Conservation (phyloP, 2,797 vertebrate species). For the Enteromius argenteus region DNA sequence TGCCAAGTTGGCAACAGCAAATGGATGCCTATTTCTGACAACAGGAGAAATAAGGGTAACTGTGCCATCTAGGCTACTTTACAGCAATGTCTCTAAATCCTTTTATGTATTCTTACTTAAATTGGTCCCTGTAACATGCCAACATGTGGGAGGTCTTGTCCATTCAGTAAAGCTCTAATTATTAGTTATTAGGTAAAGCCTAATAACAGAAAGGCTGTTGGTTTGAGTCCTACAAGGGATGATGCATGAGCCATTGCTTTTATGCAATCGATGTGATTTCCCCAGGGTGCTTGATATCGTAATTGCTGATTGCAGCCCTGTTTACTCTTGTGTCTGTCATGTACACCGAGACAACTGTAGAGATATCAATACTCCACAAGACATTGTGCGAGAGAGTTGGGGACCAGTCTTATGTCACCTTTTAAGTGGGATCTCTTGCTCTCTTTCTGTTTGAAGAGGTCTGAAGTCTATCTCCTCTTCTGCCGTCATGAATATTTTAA, state of each 20-base stretch:
- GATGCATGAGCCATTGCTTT: not conserved
- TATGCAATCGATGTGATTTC: not conserved
- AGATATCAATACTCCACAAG: not conserved
- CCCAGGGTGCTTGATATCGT: not conserved
- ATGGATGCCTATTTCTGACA: not conserved
- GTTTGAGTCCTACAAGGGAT: not conserved
- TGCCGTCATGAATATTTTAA: conserved; percentile 27
- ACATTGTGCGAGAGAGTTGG: not conserved
- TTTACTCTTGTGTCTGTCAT: not conserved
- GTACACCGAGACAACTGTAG: not conserved
- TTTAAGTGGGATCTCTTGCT: conserved; percentile 9
- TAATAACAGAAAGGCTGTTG: not conserved
- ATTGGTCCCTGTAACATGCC: not conserved
- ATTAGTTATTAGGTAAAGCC: not conserved
- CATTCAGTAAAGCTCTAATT: not conserved
- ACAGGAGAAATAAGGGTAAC: not conserved
- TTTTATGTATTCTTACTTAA: not conserved
- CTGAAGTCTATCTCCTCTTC: conserved; percentile 4
- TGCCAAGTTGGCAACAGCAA: not conserved
- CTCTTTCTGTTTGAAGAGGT: conserved; percentile 8
- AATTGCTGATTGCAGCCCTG: not conserved
- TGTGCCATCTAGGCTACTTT: not conserved
- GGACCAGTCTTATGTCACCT: not conserved
- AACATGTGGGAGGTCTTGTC: not conserved
- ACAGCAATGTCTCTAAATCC: not conserved